Base-by-base conservation (phyloP, 2,888 invertebrate genomes). In the Dioctria rufipes region DNA sequence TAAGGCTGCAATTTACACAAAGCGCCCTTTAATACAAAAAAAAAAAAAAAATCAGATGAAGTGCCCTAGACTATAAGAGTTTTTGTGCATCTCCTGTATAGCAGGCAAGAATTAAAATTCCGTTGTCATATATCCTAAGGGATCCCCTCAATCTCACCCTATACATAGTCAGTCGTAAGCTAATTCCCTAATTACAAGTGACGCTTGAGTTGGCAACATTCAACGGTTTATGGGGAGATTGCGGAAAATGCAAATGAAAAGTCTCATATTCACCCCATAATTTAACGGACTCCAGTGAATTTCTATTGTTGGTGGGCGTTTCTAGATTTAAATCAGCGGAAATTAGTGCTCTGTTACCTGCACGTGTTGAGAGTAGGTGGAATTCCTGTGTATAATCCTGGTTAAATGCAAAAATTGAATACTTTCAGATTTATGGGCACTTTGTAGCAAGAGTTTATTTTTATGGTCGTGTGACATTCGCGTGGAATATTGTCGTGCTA, bases 241-340 rank as follows among this genome's bases (percentile, higher is more conserved):
- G 71, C 46, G 25, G 37, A n/a, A 51, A 75, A 75, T 75, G 75
- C 75, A 75, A 75, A 75, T 75, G 58, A 46, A 54, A 71, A 75
- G 61, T 75, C 46, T 42, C 43, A 42, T 43, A 4, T 58, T 75
- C 60, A 40, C 61, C 75, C 43, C 13, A 13, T 42, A n/a, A 8
- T 42, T 58, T 25, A 43, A 61, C n/a, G 73, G 75, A 42, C 61
- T 58, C 13, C 46, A 49, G 60, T 75, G 75, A 60, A 54, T 54
- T 60, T 75, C 11, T 43, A 37, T 60, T 75, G 58, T 58, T 75
- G 58, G 61, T 58, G 60, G 75, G 75, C 75, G 75, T 75, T 75
- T 75, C 40, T 43, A 75, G 75, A 75, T 75, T 61, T 75, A 75
- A 75, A 75, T 75, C 75, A 75, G 61, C 75, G 75, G 75, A 75